phyloP scores from a whole-genome alignment of 2,113 vertebrate species.

The Eudyptes chrysolophus region DNA sequence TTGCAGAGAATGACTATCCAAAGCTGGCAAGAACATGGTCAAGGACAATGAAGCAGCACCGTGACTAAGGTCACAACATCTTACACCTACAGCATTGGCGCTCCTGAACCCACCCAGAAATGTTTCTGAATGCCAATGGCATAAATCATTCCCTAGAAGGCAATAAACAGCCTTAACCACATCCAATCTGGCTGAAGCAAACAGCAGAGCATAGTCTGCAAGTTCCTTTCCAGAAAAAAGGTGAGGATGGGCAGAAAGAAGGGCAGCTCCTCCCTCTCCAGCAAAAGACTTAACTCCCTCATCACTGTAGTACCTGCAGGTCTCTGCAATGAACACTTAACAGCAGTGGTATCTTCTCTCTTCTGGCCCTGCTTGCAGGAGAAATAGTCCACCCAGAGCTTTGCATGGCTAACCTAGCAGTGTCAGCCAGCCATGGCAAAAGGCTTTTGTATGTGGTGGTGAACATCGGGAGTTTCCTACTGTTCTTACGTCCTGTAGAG shows the following conservation, averaged over 20 bases:
- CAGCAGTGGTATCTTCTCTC: not conserved
- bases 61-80: not conserved
- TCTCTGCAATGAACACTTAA: not conserved
- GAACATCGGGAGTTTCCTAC: not conserved
- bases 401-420: not conserved
- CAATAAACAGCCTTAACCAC: not conserved
- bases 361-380: not conserved
- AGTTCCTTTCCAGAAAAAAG: not conserved
- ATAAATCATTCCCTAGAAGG: not conserved
- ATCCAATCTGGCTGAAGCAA: not conserved
- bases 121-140: not conserved
- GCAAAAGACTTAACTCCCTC: not conserved
- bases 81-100: not conserved
- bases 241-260: not conserved
- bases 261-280: not conserved
- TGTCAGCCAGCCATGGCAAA: not conserved
- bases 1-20: not conserved
- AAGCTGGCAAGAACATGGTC: not conserved
- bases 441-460: not conserved
- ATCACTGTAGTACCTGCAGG: fast-evolving
- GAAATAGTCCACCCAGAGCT: not conserved
- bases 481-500: not conserved
- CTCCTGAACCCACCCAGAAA: not conserved
- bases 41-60: not conserved
- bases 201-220: not conserved